phyloP scores from a whole-genome alignment of 2,113 vertebrate genomes.

The Hippocampus abdominalis region DNA sequence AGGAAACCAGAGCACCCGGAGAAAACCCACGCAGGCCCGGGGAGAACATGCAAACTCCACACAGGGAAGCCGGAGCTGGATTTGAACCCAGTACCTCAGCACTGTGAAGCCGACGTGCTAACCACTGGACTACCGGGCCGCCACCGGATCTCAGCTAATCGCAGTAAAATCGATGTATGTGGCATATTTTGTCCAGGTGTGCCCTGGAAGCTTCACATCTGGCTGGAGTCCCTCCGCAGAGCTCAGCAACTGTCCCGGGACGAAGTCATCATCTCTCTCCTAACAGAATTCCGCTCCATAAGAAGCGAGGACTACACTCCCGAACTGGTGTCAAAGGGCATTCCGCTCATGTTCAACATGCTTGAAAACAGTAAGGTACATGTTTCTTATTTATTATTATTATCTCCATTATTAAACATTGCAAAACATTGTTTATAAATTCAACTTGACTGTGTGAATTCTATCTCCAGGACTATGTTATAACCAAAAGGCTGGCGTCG shows the following conservation, averaged over 20 bases:
- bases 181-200: conserved; percentile 71
- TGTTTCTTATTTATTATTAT: too few relatives aligned
- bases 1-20: too few relatives aligned
- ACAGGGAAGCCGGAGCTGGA: too few relatives aligned
- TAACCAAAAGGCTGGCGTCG: conserved; percentile 79
- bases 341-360: conserved; percentile 86
- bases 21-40: too few relatives aligned
- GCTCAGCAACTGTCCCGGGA: conserved; percentile 81
- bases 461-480: conserved; percentile 76
- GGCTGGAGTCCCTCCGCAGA: conserved; percentile 83
- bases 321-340: conserved; percentile 77
- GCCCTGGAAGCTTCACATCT: conserved; percentile 89
- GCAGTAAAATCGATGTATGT: too few relatives aligned
- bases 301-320: conserved; percentile 82
- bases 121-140: too few relatives aligned
- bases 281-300: conserved; percentile 84
- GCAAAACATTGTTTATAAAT: too few relatives aligned
- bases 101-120: too few relatives aligned
- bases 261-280: conserved; percentile 76
- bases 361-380: conserved; percentile 83
- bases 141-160: too few relatives aligned
- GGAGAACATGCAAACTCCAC: too few relatives aligned
- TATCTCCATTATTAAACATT: too few relatives aligned
- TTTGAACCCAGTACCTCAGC: too few relatives aligned
- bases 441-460: background rate